Evolutionary conservation across 2,113 vertebrate genomes (phyloP).

Genomic region (Eclectus roratus): DNA sequence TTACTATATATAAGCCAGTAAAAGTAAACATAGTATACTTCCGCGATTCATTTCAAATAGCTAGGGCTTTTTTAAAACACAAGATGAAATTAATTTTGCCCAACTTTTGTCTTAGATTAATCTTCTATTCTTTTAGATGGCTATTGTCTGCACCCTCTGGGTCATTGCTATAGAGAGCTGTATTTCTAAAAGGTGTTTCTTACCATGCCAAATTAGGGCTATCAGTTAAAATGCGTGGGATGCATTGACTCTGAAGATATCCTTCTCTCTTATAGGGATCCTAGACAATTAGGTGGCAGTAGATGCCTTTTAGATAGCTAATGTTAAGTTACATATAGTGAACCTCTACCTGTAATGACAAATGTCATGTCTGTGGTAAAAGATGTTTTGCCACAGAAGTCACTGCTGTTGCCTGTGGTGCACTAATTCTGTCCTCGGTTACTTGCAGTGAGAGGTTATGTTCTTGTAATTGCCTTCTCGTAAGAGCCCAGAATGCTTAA

Average conservation of each 20-base stretch:
- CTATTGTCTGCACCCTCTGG: neutral
- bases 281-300: neutral
- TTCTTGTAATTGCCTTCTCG: neutral
- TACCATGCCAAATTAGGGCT: neutral
- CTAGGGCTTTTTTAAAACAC: neutral
- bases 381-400: neutral
- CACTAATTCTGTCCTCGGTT: neutral
- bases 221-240: neutral
- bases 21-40: constrained; percentile 29
- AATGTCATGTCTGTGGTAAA: neutral
- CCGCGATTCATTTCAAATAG: neutral
- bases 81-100: neutral
- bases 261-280: neutral
- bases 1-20: constrained; percentile 24
- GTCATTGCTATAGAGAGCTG: neutral
- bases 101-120: neutral
- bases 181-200: neutral
- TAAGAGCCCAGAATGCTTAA: neutral
- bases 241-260: neutral
- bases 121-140: neutral
- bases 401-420: neutral
- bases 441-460: neutral
- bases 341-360: neutral
- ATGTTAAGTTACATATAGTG: fast-evolving
- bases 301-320: neutral